A percentile compares a stretch with the other conserved stretches of the same genome.
These are phyloP conservation scores for Danio kyathit DNA, from an alignment of 2,797 vertebrate genomes.

Conservation along the genomic window DNA sequence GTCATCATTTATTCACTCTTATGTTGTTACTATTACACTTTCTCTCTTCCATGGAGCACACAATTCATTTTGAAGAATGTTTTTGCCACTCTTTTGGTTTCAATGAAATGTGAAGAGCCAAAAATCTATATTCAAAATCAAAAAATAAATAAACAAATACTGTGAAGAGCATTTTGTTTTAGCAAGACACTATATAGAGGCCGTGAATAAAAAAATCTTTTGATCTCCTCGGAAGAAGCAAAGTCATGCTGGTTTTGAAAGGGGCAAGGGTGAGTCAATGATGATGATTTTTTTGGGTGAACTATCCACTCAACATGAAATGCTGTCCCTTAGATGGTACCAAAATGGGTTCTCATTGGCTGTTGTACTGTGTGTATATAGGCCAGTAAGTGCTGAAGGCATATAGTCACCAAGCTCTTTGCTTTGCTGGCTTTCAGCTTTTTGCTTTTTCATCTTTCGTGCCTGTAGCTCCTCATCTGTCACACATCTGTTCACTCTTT, in stretches of 20 bases:
- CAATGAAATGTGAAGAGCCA: neutral
- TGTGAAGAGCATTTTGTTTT: neutral
- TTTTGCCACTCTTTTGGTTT: neutral
- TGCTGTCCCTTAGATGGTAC: neutral
- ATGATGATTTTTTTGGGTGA: slow-evolving; percentile 3
- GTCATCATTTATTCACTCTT: slow-evolving; percentile 24
- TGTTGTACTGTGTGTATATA: slow-evolving; percentile 37
- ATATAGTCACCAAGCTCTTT: slow-evolving; percentile 33
- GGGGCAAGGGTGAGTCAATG: neutral
- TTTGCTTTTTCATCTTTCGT: slow-evolving; percentile 45
- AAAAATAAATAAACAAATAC: neutral
- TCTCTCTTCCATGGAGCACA: slow-evolving; percentile 9
- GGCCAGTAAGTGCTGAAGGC: slow-evolving; percentile 36
- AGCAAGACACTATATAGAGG: neutral
- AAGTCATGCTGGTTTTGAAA: neutral
- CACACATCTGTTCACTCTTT: slow-evolving; percentile 44
- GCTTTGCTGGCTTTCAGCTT: slow-evolving; percentile 35
- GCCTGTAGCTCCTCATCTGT: slow-evolving; percentile 39
- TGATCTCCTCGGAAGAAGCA: neutral
- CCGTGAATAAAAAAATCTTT: neutral
- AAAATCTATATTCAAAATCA: neutral
- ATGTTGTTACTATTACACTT: slow-evolving; percentile 17
- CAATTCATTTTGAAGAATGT: neutral
- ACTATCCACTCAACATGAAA: slow-evolving; percentile 11
- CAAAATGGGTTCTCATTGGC: slow-evolving; percentile 30